Conservation (phyloP, 2,888 invertebrate genomes). For the Polymixis flavicincta region DNA sequence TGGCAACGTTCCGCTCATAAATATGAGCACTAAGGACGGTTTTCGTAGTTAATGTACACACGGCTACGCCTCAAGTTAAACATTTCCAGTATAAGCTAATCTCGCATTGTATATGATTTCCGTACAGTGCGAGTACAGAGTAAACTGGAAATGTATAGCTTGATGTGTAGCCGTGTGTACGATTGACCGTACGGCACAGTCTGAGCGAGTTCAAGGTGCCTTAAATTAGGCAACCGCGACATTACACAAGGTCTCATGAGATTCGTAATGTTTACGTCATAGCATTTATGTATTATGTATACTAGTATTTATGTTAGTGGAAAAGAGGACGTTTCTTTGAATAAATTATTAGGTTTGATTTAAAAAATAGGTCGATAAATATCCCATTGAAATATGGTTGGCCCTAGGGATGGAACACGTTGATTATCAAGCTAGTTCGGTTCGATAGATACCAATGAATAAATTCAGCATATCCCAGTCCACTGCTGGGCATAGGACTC, state of each 20-base stretch:
- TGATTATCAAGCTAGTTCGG: too few relatives aligned
- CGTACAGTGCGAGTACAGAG: too few relatives aligned
- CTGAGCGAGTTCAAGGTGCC: slow-evolving; percentile 26
- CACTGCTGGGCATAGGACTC: too few relatives aligned
- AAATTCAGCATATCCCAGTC: too few relatives aligned
- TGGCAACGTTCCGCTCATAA: too few relatives aligned
- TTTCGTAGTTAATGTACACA: not conserved
- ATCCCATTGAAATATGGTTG: not conserved
- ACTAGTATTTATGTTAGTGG: not conserved
- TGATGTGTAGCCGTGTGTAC: too few relatives aligned
- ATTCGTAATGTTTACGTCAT: slow-evolving; percentile 21
- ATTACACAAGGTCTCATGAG: slow-evolving; percentile 7
- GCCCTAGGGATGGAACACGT: too few relatives aligned
- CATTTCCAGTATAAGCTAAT: too few relatives aligned
- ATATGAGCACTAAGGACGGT: not conserved
- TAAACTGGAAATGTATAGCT: too few relatives aligned
- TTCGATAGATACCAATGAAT: too few relatives aligned
- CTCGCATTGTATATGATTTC: too few relatives aligned
- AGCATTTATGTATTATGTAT: not conserved
- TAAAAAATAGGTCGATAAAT: not conserved
- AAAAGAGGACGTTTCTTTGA: not conserved
- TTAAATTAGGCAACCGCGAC: slow-evolving; percentile 11
- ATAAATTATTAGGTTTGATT: not conserved
- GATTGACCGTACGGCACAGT: not conserved
- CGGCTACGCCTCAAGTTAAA: too few relatives aligned